Evolutionary conservation across 2,888 invertebrate genomes (phyloP).

Genomic region (Andrena trimmerana): DNA sequence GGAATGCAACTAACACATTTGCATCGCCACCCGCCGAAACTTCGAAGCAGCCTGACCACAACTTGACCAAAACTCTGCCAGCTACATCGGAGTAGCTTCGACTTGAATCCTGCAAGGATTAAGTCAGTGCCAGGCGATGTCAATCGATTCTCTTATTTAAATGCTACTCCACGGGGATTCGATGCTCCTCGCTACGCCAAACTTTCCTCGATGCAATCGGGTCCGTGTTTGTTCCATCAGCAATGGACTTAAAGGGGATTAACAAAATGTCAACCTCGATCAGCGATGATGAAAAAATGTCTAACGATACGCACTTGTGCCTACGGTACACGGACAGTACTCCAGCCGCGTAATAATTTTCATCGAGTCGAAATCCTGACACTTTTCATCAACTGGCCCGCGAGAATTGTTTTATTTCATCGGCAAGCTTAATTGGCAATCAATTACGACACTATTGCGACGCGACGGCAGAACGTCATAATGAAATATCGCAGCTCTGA

Average conservation of each 20-base stretch:
- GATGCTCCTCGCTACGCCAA: neutral
- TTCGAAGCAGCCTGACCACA: slow-evolving; percentile 62
- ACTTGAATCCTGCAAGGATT: slow-evolving; percentile 59
- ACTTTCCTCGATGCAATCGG: neutral
- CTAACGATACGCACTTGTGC: no score
- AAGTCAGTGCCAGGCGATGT: slow-evolving; percentile 64
- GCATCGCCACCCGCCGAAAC: slow-evolving; percentile 67
- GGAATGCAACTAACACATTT: slow-evolving; percentile 76
- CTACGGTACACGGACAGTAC: no score
- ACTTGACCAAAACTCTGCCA: slow-evolving; percentile 70
- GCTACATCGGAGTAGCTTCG: slow-evolving; percentile 60
- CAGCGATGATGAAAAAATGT: no score
- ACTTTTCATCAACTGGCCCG: neutral
- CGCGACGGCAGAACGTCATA: neutral
- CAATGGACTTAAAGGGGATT: no score
- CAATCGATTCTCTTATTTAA: slow-evolving; percentile 53
- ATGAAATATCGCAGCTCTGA: neutral
- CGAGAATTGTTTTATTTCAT: neutral
- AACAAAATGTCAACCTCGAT: no score
- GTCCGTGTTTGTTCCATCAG: neutral
- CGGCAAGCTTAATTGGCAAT: neutral
- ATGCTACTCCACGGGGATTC: slow-evolving; percentile 20
- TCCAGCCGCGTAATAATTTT: neutral
- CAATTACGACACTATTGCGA: neutral
- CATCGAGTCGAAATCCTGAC: neutral